Evolutionary conservation across 2,888 invertebrate genomes (phyloP), one percentile per base, ranked within the genome.

Genomic region (Cremastinae sp.): DNA sequence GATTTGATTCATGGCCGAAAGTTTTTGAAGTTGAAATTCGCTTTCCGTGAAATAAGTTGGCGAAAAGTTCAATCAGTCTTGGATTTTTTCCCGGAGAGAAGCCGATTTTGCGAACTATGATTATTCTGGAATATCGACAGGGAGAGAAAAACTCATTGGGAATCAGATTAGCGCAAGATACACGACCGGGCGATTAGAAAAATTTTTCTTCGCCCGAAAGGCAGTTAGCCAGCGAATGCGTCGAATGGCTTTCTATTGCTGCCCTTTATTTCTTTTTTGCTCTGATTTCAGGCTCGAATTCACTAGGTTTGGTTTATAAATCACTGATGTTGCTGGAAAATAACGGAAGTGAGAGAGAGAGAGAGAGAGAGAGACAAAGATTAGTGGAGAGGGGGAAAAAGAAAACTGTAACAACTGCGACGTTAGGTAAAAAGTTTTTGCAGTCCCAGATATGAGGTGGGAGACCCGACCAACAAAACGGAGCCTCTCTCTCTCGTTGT

Each of bases 401-500:
- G 69, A 45, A 54, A 62, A 22, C 18, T 1, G 41, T 51, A 69
- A 58, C 64, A 56, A 66, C 61, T 61, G 65, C 66, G 66, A 61
- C 53, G 65, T 61, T 58, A 65, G 66, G 56, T 68, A 53, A 58
- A 74, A 78, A 69, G 61, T 68, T 74, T 78, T 78, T 71, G 65
- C 49, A 61, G 66, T 22, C 61, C 56, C 16, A 65, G 70, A 75
- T 71, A 75, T 70, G 54, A 56, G 22, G 12, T 14, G 51, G 28
- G 38, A 28, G 28, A 28, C 28, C 28, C 28, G 5, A 5, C 28
- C 28, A 22, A 34, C 45, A n/a, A n/a, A n/a, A n/a, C 54, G 53
- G 59, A 49, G 43, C 61, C 14, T 12, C 41, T 34, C 36, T n/a
- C 43, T 41, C 47, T 62, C 47, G 12, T 41, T 61, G 43, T 62